Percentiles rank a stretch among this genome's conserved stretches.
These are phyloP conservation scores for Megaceryle alcyon DNA, from an alignment of 2,797 vertebrate species.

Conservation along the genomic window DNA sequence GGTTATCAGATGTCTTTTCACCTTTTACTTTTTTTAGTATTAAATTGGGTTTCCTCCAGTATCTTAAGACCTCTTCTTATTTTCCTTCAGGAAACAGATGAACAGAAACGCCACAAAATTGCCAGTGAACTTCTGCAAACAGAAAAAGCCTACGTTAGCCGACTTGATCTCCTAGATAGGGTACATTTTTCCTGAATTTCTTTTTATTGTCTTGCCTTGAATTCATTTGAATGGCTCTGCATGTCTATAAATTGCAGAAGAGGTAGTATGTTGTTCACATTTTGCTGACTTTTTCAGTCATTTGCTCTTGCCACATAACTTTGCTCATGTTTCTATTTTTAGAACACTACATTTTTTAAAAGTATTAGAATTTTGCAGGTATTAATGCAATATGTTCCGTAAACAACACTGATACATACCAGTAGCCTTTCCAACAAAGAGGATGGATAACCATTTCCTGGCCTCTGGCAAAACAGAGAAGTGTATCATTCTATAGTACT, in stretches of 20 bases:
- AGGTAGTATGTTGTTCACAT: not conserved
- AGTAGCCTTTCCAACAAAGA: not conserved
- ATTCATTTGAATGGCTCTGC: not conserved
- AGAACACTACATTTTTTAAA: not conserved
- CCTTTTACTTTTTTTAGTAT: not conserved
- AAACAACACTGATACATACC: not conserved
- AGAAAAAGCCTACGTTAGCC: slow-evolving; percentile 92
- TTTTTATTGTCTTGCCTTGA: not conserved
- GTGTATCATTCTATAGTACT: not conserved
- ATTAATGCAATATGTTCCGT: not conserved
- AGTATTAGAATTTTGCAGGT: not conserved
- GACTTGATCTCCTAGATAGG: slow-evolving; percentile 92
- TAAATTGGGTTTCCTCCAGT: not conserved
- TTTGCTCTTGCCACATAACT: not conserved
- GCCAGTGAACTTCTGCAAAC: slow-evolving; percentile 95
- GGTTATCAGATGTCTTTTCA: not conserved
- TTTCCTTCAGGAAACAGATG: slow-evolving; percentile 89
- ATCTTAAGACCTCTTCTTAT: not conserved
- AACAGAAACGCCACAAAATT: slow-evolving; percentile 96
- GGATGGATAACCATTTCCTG: not conserved
- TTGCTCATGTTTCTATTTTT: not conserved
- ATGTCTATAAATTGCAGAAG: not conserved
- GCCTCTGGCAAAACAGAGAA: not conserved
- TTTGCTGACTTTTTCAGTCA: not conserved
- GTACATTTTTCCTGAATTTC: slow-evolving; percentile 69